Evolutionary conservation across 2,113 vertebrate genomes (phyloP).

Genomic region (Pseudopodoces humilis): DNA sequence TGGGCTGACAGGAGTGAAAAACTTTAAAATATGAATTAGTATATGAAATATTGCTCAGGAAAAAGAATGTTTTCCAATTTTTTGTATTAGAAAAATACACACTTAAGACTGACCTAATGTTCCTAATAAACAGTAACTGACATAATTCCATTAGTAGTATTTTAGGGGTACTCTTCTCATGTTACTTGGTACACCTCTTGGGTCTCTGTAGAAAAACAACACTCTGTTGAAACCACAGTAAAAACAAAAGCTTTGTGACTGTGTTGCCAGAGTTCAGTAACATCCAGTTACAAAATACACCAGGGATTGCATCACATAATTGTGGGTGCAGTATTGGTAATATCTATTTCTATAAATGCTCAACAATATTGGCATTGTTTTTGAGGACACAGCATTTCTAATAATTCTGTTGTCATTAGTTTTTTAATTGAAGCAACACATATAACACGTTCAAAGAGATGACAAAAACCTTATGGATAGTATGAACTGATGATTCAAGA

Average conservation of each 20-base stretch:
- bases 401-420: not conserved
- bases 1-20: not conserved
- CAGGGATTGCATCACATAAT: conserved; percentile 3
- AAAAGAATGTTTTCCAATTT: not conserved
- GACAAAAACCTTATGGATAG: not conserved
- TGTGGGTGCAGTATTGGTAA: not conserved
- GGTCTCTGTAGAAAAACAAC: not conserved
- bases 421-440: not conserved
- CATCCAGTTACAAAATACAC: conserved; percentile 38
- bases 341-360: not conserved
- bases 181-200: not conserved
- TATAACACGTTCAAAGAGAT: not conserved
- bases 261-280: not conserved
- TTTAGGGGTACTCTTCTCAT: not conserved
- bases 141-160: not conserved
- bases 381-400: not conserved
- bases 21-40: not conserved
- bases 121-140: not conserved
- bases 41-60: not conserved
- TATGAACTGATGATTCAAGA: not conserved
- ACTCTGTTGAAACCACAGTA: not conserved
- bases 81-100: not conserved
- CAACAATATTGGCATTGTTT: not conserved
- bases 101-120: not conserved
- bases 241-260: not conserved